Conservation (phyloP, 2,113 vertebrate species). For the Perca fluviatilis region DNA sequence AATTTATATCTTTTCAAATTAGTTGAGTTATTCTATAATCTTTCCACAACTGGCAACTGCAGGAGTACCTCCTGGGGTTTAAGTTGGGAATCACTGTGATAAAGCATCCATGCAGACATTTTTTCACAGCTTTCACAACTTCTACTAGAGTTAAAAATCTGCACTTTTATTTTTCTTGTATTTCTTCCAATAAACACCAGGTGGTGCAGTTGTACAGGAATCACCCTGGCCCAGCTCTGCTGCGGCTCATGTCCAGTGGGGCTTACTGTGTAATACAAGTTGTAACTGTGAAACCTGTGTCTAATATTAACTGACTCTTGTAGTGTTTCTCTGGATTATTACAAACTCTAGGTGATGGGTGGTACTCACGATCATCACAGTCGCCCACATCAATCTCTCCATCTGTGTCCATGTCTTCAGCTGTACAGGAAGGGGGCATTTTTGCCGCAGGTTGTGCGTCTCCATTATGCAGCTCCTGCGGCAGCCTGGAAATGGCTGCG, state of each 20-base stretch:
- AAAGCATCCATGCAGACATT: not conserved
- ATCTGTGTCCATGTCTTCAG: slow-evolving; percentile 90
- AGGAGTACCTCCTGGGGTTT: not conserved
- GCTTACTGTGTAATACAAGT: slow-evolving; percentile 45
- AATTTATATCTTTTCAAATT: not conserved
- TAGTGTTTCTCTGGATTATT: slow-evolving; percentile 14
- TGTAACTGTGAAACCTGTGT: slow-evolving; percentile 21
- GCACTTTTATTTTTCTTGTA: not conserved
- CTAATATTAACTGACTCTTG: not conserved
- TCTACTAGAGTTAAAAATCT: not conserved
- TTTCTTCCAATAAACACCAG: slow-evolving; percentile 56
- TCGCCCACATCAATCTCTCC: slow-evolving; percentile 97
- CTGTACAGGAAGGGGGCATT: slow-evolving; percentile 20
- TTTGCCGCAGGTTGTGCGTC: slow-evolving; percentile 78
- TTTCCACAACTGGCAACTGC: not conserved
- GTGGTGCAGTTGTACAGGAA: slow-evolving; percentile 58
- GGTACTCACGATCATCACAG: slow-evolving; percentile 91
- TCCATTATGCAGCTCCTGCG: slow-evolving; percentile 85
- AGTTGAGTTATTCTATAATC: not conserved
- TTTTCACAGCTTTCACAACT: not conserved
- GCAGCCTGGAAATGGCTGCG: slow-evolving; percentile 73
- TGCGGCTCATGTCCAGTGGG: slow-evolving; percentile 14
- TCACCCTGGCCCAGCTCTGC: not conserved
- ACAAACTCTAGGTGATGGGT: not conserved
- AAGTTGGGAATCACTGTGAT: not conserved